phyloP scores from a whole-genome alignment of 2,888 invertebrate species.

The Drosophila recens region DNA sequence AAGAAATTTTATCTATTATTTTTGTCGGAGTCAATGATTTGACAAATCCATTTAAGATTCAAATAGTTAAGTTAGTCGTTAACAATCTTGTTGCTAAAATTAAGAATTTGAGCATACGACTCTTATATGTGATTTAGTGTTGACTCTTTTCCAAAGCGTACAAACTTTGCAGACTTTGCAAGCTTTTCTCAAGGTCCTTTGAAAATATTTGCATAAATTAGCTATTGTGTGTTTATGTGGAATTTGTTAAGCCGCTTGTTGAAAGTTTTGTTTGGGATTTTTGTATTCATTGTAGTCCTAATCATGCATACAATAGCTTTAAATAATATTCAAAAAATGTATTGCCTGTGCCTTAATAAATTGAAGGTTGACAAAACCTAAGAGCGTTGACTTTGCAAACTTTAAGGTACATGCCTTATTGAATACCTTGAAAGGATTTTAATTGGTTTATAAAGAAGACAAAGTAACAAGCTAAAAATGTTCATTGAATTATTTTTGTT shows the following conservation, averaged over 20 bases:
- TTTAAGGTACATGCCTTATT: conserved; percentile 26
- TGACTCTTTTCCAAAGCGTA: conserved; percentile 29
- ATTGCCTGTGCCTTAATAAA: neutral
- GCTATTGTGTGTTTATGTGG: conserved; percentile 44
- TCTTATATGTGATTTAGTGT: conserved; percentile 57
- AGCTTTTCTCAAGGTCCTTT: conserved; percentile 36
- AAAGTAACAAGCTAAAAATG: conserved; percentile 33
- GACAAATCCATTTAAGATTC: conserved; percentile 7
- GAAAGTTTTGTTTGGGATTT: conserved; percentile 15
- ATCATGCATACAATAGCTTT: conserved; percentile 49
- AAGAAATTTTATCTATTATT: no score
- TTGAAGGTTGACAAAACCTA: neutral
- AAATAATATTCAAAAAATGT: conserved; percentile 26
- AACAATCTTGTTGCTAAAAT: neutral
- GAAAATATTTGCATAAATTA: conserved; percentile 69
- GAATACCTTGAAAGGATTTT: conserved; percentile 62
- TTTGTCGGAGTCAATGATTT: neutral
- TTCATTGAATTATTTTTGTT: conserved; percentile 35
- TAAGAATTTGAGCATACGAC: conserved; percentile 23
- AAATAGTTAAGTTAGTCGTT: neutral
- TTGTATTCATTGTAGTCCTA: conserved; percentile 30
- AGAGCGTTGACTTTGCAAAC: neutral
- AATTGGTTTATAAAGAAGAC: conserved; percentile 60
- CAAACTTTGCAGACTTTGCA: conserved; percentile 48
- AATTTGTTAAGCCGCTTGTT: conserved; percentile 44